Base-by-base conservation (phyloP, 1,140 invertebrate genomes). In the Palaemon carinicauda region DNA sequence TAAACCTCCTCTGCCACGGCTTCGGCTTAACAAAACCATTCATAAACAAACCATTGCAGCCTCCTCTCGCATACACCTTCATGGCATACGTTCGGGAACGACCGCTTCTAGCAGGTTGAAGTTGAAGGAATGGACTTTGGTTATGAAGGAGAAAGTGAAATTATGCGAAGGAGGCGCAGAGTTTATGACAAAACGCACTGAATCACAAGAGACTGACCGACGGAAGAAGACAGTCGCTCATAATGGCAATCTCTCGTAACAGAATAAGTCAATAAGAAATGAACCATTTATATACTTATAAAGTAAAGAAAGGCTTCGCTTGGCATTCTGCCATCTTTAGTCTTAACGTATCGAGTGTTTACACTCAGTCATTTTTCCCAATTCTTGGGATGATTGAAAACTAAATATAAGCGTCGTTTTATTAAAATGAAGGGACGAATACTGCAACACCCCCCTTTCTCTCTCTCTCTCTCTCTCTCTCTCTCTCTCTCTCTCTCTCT, bases 1-100 rank as follows among this genome's bases (percentile, higher is more conserved):
- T 80, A 53, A 86, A 79, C 53, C 83, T 79, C 56, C 75, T 33
- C 74, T 69, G 71, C 83, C 74, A 79, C 60, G 83, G 52, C 83
- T 86, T 86, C 83, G 83, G 83, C 83, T 86, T 86, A 80, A n/a
- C 75, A 10, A 21, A 31, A 69, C 75, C 82, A 75, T 84, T 78
- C 74, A 78, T 77, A 24, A 75, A 31, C 73, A n/a, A 50, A 12
- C 75, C 53, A 21, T 21, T 41, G 41, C 17, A 51, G 54, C 29
- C 52, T n/a, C 69, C 29, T 52, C 15, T 19, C 33, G 65, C 19
- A 50, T 29, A 29, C 24, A 21, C 54, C 15, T 29, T 19, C 65
- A 12, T 33, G 31, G 54, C 29, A 24, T 5, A 31, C 14, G 19
- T 10, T 65, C 53, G 21, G 27, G 56, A 17, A 56, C 54, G 29